Evolutionary conservation across 2,797 vertebrate genomes (phyloP), one percentile per base, ranked within the genome.

Genomic region (Myioborus melanocephalus): DNA sequence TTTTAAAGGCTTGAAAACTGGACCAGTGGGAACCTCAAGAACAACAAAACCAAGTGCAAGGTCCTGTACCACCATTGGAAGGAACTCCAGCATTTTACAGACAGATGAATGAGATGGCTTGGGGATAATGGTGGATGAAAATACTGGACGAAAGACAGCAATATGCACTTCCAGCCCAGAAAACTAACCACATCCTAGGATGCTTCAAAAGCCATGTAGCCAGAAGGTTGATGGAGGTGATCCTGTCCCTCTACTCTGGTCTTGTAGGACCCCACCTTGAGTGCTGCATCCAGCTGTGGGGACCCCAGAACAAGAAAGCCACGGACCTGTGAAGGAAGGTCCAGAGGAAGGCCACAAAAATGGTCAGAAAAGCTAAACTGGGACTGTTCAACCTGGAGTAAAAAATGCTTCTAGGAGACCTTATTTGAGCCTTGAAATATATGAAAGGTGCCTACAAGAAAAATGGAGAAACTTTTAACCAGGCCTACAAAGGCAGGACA

Each of bases 271-370:
- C 7, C 20, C 12, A 30, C 2, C 4, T 44, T 19, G 46, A 59
- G 13, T 17, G 8, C 17, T 30, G 14, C 11, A 37, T 56, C 39
- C 14, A 32, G 10, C 8, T 88, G 27, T 68, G 39, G 18, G 28
- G 11, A 21, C 9, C 22, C 7, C 59, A 47, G 27, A 16, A 66
- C 2, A 61, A 47, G 26, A 66, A 70, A 46, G 32, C 6, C 60
- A 69, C 0, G 1, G 47, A 75, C 4, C 12, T 66, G 6, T 43
- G 39, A 8, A 13, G 20, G 19, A 1, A 4, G 5, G 5, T 49
- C 21, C 32, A 52, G 39, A 63, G 14, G 12, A 43, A 7, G 4
- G 18, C 21, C 32, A 57, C 14, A 10, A 43, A 87, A 66, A 35
- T 44, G 1, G 4, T n/a, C 20, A 53, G 52, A 76, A 43, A 57